Percentiles rank a stretch among this genome's conserved stretches.
Conservation (phyloP, 2,888 invertebrate genomes). For the Augiades crinisus region DNA sequence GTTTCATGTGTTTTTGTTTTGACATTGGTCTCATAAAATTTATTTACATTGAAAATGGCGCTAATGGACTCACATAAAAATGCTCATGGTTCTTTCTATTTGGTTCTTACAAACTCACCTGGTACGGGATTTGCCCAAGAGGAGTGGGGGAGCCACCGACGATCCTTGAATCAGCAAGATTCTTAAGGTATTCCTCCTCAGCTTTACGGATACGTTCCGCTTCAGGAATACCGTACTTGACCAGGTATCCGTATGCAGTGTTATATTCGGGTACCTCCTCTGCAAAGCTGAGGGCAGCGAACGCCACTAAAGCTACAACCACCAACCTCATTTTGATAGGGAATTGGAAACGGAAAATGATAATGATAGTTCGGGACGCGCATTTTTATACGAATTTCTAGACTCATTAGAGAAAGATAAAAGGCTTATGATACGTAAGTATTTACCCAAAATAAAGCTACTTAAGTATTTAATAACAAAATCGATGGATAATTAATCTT, state of each 20-base stretch:
- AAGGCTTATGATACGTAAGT: too few species aligned
- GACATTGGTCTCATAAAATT: too few species aligned
- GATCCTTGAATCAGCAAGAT: slow-evolving; percentile 39
- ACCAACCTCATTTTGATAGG: slow-evolving; percentile 12
- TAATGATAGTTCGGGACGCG: neutral
- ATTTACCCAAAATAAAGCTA: too few species aligned
- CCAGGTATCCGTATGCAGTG: slow-evolving; percentile 14
- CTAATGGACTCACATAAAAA: too few species aligned
- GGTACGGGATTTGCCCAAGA: slow-evolving; percentile 47
- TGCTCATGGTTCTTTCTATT: too few species aligned
- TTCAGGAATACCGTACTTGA: slow-evolving; percentile 40
- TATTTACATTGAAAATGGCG: too few species aligned
- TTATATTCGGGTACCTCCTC: neutral
- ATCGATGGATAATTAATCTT: too few species aligned
- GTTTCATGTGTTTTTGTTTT: too few species aligned
- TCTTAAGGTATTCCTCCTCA: slow-evolving; percentile 41
- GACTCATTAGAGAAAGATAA: too few species aligned
- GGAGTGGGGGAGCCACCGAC: slow-evolving; percentile 46
- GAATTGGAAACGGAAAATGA: too few species aligned
- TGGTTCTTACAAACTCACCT: slow-evolving; percentile 39
- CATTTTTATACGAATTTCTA: neutral
- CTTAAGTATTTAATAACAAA: too few species aligned
- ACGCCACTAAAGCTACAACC: neutral
- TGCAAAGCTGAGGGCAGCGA: neutral
- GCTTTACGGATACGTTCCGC: slow-evolving; percentile 46